Evolutionary conservation across 1,140 invertebrate genomes (phyloP).

Genomic region (Euglossa dilemma): DNA sequence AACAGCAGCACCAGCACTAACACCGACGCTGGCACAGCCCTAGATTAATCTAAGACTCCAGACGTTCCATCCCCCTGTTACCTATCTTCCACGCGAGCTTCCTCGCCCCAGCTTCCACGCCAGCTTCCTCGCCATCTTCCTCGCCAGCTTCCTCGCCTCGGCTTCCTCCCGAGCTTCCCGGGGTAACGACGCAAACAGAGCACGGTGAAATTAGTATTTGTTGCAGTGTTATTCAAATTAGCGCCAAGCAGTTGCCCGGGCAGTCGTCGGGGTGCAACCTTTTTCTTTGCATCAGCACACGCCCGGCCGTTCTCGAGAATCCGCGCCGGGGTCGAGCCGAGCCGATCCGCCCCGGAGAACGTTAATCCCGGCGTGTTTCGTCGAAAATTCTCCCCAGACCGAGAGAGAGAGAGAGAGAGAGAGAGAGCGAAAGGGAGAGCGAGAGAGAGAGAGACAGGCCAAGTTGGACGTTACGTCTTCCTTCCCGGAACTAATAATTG

Average conservation of each 20-base stretch:
- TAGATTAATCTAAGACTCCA: slow-evolving; percentile 72
- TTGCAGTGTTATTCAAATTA: slow-evolving; percentile 74
- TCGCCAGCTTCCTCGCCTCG: slow-evolving; percentile 27
- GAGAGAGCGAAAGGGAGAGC: too few relatives aligned
- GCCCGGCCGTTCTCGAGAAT: not conserved
- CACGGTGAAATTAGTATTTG: slow-evolving; percentile 70
- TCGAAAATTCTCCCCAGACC: slow-evolving; percentile 5
- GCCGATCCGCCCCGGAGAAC: not conserved
- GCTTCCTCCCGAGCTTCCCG: slow-evolving; percentile 28
- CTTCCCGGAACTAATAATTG: slow-evolving; percentile 3
- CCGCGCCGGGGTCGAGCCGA: not conserved
- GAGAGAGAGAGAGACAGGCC: too few relatives aligned
- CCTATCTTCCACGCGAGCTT: slow-evolving; percentile 39
- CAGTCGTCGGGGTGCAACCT: not conserved
- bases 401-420: too few relatives aligned
- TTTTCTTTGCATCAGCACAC: slow-evolving; percentile 6
- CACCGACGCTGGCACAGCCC: slow-evolving; percentile 15
- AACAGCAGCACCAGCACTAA: slow-evolving; percentile 55
- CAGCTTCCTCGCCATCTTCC: slow-evolving; percentile 27
- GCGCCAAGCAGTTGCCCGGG: slow-evolving; percentile 30
- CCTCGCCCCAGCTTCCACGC: not conserved
- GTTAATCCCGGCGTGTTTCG: slow-evolving; percentile 22
- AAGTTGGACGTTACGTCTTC: not conserved
- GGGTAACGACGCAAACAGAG: slow-evolving; percentile 4
- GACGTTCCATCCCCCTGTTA: slow-evolving; percentile 40